These are phyloP conservation scores for Pseudochromis fuscus DNA, from an alignment of 2,797 vertebrate genomes.

Conservation along the genomic window DNA sequence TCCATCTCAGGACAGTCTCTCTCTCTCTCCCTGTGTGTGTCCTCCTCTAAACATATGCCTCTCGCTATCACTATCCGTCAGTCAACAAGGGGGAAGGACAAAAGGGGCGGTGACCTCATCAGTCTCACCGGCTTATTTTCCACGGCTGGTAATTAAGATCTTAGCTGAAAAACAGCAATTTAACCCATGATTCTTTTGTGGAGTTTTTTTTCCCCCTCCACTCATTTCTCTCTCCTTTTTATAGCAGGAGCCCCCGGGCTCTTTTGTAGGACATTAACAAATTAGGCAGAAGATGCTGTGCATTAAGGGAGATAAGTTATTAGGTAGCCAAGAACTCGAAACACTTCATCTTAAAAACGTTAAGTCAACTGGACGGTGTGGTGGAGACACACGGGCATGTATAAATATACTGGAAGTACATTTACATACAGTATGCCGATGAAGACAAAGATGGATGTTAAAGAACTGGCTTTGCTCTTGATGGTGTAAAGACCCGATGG, in stretches of 20 bases:
- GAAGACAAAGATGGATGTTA: background rate
- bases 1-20: conserved; percentile 60
- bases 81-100: conserved; percentile 71
- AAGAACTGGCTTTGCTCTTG: background rate
- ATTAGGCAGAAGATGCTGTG: conserved; percentile 65
- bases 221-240: conserved; percentile 62
- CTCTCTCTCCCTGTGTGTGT: conserved; percentile 44
- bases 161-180: conserved; percentile 67
- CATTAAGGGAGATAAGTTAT: conserved; percentile 63
- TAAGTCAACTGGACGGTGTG: conserved; percentile 34
- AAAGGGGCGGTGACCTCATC: conserved; percentile 69
- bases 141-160: conserved; percentile 75
- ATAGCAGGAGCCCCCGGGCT: conserved; percentile 55
- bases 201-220: conserved; percentile 36
- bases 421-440: background rate
- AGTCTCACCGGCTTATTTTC: conserved; percentile 66
- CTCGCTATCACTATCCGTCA: conserved; percentile 69
- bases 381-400: conserved; percentile 15
- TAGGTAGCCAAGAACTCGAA: conserved; percentile 46
- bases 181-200: conserved; percentile 59
- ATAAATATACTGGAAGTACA: background rate
- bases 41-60: conserved; percentile 69
- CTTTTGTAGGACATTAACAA: conserved; percentile 70
- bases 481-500: background rate
- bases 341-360: conserved; percentile 55